Conservation (phyloP, 2,113 vertebrate genomes). For the Poecilia latipinna region DNA sequence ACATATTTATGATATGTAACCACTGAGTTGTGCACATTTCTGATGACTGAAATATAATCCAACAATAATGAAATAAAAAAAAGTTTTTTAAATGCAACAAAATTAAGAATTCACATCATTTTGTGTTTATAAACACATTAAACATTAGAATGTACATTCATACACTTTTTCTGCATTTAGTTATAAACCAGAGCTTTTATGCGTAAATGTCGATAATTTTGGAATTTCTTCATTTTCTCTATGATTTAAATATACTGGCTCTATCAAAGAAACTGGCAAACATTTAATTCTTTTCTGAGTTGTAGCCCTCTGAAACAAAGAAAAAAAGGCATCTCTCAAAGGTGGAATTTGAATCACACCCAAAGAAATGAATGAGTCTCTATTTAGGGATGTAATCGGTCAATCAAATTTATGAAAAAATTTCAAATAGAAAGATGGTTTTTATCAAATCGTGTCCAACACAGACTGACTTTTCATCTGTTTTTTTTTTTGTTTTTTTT, state of each 20-base stretch:
- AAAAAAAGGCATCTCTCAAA: background rate
- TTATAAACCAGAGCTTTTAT: no score
- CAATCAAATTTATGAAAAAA: background rate
- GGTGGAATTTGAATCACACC: background rate
- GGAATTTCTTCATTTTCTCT: no score
- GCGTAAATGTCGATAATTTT: no score
- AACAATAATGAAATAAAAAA: background rate
- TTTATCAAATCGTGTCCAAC: slow-evolving; percentile 3
- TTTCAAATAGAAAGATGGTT: background rate
- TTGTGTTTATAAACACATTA: no score
- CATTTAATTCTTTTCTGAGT: background rate
- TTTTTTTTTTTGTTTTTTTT: slow-evolving; percentile 23
- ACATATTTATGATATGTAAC: background rate
- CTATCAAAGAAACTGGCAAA: background rate
- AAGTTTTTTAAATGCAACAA: no score
- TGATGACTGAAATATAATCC: background rate
- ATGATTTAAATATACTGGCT: background rate
- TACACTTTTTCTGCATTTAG: background rate
- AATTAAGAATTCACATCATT: no score
- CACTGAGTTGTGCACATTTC: background rate
- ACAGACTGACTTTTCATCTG: background rate
- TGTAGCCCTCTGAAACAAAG: background rate
- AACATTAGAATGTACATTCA: background rate
- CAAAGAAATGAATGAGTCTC: background rate
- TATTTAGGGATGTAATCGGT: background rate